Evolutionary conservation across 1,140 invertebrate genomes (phyloP).

Genomic region (Drosophila persimilis): DNA sequence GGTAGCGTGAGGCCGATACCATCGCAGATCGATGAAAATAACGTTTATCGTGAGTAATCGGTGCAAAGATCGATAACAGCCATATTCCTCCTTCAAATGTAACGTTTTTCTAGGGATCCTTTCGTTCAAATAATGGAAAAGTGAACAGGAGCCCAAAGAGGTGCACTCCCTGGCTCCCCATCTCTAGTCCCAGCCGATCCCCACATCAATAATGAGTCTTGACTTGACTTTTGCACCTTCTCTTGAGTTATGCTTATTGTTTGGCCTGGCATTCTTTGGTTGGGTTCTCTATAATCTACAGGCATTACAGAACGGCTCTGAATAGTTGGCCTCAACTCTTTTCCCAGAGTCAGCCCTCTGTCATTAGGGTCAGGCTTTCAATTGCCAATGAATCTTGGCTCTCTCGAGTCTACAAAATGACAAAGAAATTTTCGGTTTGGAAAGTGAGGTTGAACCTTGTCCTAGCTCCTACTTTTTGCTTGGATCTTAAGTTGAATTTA

Average conservation of each 20-base stretch:
- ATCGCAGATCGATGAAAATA: too few species aligned
- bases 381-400: slow-evolving; percentile 14
- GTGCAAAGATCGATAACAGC: too few species aligned
- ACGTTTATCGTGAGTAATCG: too few species aligned
- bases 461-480: neutral
- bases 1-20: neutral
- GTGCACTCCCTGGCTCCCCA: neutral
- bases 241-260: slow-evolving; percentile 53
- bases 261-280: slow-evolving; percentile 44
- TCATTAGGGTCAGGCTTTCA: slow-evolving; percentile 61
- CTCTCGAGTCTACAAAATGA: neutral
- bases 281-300: slow-evolving; percentile 12
- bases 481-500: slow-evolving; percentile 4
- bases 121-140: too few species aligned
- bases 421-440: slow-evolving; percentile 10
- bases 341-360: slow-evolving; percentile 17
- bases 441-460: neutral
- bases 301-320: neutral
- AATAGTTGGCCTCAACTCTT: slow-evolving; percentile 3
- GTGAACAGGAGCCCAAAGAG: too few species aligned
- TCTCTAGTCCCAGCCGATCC: slow-evolving; percentile 1
- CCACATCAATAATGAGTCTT: slow-evolving; percentile 47
- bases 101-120: too few species aligned
- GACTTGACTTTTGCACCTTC: slow-evolving; percentile 30
- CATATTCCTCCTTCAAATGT: too few species aligned